These are phyloP conservation scores for Atherinosoma microstoma DNA, from an alignment of 2,797 vertebrate genomes.

Conservation along the genomic window DNA sequence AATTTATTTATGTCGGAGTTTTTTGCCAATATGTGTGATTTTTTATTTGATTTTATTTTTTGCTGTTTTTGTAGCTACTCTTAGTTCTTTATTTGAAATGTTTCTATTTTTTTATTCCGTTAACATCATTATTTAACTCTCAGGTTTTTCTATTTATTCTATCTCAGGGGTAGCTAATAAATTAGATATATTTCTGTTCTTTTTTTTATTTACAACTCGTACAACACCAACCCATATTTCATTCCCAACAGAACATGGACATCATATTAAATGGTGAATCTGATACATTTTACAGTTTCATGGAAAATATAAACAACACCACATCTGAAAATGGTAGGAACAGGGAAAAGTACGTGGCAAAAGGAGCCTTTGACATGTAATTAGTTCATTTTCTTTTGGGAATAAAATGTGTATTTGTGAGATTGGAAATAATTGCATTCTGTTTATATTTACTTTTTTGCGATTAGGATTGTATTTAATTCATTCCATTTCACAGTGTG, in stretches of 20 bases:
- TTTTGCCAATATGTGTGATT: too few relatives aligned
- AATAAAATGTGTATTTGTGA: background rate
- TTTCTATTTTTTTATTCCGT: too few relatives aligned
- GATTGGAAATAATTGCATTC: background rate
- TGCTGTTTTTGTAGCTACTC: too few relatives aligned
- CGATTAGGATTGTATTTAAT: background rate
- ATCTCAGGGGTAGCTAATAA: background rate
- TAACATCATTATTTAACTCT: background rate
- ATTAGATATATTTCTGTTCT: too few relatives aligned
- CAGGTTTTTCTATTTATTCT: background rate
- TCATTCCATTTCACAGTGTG: background rate
- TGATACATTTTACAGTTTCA: background rate
- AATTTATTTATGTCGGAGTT: background rate
- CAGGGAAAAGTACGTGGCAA: too few relatives aligned
- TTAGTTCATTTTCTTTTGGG: background rate
- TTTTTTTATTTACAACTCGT: too few relatives aligned
- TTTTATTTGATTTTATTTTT: background rate
- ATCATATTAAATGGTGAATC: background rate
- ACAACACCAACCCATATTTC: background rate
- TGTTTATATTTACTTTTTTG: background rate
- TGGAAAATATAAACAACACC: too few relatives aligned
- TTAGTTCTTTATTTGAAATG: too few relatives aligned
- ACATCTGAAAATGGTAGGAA: too few relatives aligned
- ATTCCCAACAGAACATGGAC: background rate
- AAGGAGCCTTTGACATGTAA: background rate